Evolutionary conservation across 1,140 invertebrate species (phyloP).

Genomic region (Alviniconcha marisindica): DNA sequence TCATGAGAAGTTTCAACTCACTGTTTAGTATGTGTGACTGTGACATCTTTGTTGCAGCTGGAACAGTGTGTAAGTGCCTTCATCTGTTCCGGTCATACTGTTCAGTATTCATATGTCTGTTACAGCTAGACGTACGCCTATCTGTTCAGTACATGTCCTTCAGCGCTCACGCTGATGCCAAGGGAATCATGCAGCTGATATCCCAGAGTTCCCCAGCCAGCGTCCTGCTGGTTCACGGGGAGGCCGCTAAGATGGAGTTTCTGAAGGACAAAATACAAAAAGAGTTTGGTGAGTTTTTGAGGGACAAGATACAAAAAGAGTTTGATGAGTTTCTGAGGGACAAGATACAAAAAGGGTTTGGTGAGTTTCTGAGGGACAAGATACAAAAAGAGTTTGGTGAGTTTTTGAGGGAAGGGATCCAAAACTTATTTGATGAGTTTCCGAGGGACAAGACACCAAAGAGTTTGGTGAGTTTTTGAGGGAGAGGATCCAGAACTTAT

Average conservation of each 20-base stretch:
- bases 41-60: too few relatives aligned
- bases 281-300: slow-evolving; percentile 81
- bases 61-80: too few relatives aligned
- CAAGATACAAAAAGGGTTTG: too few relatives aligned
- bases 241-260: slow-evolving; percentile 93
- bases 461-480: slow-evolving; percentile 79
- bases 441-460: slow-evolving; percentile 93
- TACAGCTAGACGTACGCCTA: slow-evolving; percentile 95
- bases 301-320: slow-evolving; percentile 92
- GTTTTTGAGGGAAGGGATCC: too few relatives aligned
- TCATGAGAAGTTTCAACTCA: too few relatives aligned
- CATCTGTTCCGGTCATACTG: too few relatives aligned
- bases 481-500: too few relatives aligned
- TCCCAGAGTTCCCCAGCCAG: slow-evolving; percentile 98
- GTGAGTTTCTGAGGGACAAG: slow-evolving; percentile 94
- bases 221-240: slow-evolving; percentile 97
- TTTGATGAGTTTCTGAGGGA: too few relatives aligned
- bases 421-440: too few relatives aligned
- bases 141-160: slow-evolving; percentile 99
- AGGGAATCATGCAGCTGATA: slow-evolving; percentile 99
- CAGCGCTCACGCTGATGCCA: slow-evolving; percentile 99
- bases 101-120: too few relatives aligned
- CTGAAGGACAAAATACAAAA: slow-evolving; percentile 94
- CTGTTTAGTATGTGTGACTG: too few relatives aligned
- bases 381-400: slow-evolving; percentile 85